Evolutionary conservation across 2,888 invertebrate genomes (phyloP), one percentile per base, ranked within the genome.

Genomic region (Mythimna vitellina): DNA sequence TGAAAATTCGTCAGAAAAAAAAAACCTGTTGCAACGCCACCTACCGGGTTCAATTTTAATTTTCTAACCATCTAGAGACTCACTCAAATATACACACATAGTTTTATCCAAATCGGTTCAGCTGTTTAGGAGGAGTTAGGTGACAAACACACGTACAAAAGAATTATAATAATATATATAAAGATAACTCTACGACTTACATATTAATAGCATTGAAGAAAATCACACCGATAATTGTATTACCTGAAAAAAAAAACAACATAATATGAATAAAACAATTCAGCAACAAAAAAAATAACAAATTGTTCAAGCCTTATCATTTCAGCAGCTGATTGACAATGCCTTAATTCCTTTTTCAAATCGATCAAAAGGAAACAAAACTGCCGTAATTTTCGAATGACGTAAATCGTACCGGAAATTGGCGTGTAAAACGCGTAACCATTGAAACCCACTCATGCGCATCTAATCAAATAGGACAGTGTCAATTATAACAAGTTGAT

Each of bases 321-420:
- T 65, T 49, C 51, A 46, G n/a, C 29, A n/a, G 3, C 22, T 62
- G 29, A 25, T 10, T 7, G 62, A 70, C 58, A 66, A 78, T 53
- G 20, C 58, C 6, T 17, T 42, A 29, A 68, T 56, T 69, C 60
- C 38, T 57, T 12, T 54, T 64, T 51, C 57, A 73, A 82, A 70
- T 70, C 20, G 32, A 76, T 49, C 22, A 66, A 63, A 64, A 25
- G 14, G 17, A 68, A 70, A 79, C 76, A 69, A 62, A 76, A 68
- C 25, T 10, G 65, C 75, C 54, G 63, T 74, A 82, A 81, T 85
- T 88, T 83, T 78, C 76, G 74, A 84, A 82, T 92, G 93, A 94
- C 93, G 93, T 87, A 90, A 92, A 90, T 88, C 76, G 75, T 78
- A 67, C 80, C 90, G 93, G 92, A 93, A 93, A 91, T 89, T 83